Base-by-base conservation (phyloP, 2,113 vertebrate species). In the Silurus asotus region DNA sequence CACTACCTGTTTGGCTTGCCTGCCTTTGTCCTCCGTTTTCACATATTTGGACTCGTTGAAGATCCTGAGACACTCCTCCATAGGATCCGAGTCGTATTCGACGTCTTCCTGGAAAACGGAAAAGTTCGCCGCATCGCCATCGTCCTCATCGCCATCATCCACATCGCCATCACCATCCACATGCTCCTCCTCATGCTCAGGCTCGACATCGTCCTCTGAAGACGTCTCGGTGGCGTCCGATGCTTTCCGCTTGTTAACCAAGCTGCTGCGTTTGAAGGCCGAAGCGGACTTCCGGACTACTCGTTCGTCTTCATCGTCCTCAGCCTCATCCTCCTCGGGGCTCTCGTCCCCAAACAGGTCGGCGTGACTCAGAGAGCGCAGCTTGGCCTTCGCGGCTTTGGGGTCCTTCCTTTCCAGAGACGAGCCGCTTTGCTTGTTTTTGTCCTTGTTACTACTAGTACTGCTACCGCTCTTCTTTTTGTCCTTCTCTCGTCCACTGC, bases 321-420 rank as follows among this genome's bases (percentile, higher is more conserved):
- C 88, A 9, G 59, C 23, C 0, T 91, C 92, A 0, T 90, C 94
- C 0, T 98, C 97, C 0, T 98, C 97, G 4, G 95, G 97, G 0
- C 97, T 99, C 90, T 99, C 98, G 0, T 97, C 97, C 0, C 98
- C 98, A 8, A 99, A 99, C 84, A 99, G 94, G 72, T 99, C 98
- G 0, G 91, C 95, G 0, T 99, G 98, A 87, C 97, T 99, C 85
- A 98, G 59, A 19, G 93, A 93, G 87, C 76, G 90, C 64, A 92
- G 93, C 87, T 96, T 97, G 61, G 88, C 56, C 86, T 91, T 80
- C 80, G 67, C 14, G 81, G 58, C 0, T 87, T 87, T 93, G 0
- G 0, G 11, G 49, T 82, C 51, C 83, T 89, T 82, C 88, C 82
- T 92, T 91, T 75, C 83, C 87, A 15, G 88, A 84, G 84, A 84